Base-by-base conservation (phyloP, 2,888 invertebrate species). In the Stenodera caucasica region DNA sequence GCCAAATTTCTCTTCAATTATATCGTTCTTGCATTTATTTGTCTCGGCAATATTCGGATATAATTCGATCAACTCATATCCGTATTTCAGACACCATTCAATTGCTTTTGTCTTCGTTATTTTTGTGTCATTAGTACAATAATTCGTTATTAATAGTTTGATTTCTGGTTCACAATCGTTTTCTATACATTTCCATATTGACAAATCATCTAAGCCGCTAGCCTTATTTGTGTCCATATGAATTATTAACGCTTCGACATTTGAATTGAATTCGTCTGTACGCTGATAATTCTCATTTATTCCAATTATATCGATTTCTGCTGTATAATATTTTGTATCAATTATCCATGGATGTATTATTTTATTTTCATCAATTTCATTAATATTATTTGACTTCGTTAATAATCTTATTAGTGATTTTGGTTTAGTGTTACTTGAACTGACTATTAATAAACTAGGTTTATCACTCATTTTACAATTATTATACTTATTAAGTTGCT, bases 321-420 rank as follows among this genome's bases (percentile, higher is more conserved):
- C 84, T 49, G 84, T 84, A 72, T 90, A 91, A 79, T 91, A 91
- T 77, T 90, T 91, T 37, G 88, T 90, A 66, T 87, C 84, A 61
- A 90, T 84, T 63, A 82, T 81, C 86, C 87, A 87, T 1, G 81
- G 75, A 70, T 82, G 76, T 52, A 60, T 70, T 53, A 75, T 64
- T 58, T 67, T 66, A 40, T 72, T 68, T 3, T 55, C 52, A 26
- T 66, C 66, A 23, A 58, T 49, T 49, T 74, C 72, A 30, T 69
- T 62, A 29, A 73, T 60, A 23, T 68, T 68, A 57, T 66, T 66
- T 57, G 67, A 68, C 62, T 78, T 76, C n/a, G 79, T 75, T 60
- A 81, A 75, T 50, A 80, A 67, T 69, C 79, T 79, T 57, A 81
- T 78, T 49, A 81, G 65, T 7, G 80, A 78, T 69, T 76, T 76